Evolutionary conservation across 2,888 invertebrate genomes (phyloP).

Genomic region (Toxonevra muliebris): DNA sequence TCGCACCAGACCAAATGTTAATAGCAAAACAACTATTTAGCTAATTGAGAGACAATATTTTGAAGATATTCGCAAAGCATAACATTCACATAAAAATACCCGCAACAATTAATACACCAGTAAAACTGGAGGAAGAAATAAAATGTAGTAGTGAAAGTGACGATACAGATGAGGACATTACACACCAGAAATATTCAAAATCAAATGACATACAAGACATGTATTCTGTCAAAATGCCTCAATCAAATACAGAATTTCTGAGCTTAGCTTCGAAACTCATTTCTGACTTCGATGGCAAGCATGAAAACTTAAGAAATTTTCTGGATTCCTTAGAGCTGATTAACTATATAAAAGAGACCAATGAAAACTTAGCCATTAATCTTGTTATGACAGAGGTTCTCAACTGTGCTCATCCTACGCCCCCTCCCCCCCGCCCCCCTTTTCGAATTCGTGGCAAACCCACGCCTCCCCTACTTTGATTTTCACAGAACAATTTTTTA

Average conservation of each 20-base stretch:
- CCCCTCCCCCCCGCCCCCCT: too few species aligned
- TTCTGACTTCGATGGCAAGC: background rate
- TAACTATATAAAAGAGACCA: too few species aligned
- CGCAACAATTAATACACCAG: background rate
- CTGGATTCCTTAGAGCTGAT: too few species aligned
- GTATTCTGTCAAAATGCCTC: constrained; percentile 14
- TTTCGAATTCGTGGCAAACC: too few species aligned
- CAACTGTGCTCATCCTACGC: too few species aligned
- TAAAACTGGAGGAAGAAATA: background rate
- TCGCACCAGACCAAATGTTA: background rate
- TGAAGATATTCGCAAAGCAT: constrained; percentile 4
- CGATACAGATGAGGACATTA: constrained; percentile 4
- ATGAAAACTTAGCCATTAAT: too few species aligned
- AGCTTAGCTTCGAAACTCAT: background rate
- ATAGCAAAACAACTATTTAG: background rate
- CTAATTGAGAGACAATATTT: constrained; percentile 7
- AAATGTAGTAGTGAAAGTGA: constrained; percentile 6
- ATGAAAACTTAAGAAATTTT: too few species aligned
- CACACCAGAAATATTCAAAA: too few species aligned
- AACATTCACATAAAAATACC: constrained; percentile 1
- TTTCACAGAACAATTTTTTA: too few species aligned
- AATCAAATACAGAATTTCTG: background rate
- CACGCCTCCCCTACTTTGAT: too few species aligned
- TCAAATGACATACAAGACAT: too few species aligned
- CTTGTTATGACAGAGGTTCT: too few species aligned